A percentile compares a stretch with the other conserved stretches of the same genome.
Evolutionary conservation across 2,888 invertebrate genomes (phyloP).

Genomic region (Melipona beecheii): DNA sequence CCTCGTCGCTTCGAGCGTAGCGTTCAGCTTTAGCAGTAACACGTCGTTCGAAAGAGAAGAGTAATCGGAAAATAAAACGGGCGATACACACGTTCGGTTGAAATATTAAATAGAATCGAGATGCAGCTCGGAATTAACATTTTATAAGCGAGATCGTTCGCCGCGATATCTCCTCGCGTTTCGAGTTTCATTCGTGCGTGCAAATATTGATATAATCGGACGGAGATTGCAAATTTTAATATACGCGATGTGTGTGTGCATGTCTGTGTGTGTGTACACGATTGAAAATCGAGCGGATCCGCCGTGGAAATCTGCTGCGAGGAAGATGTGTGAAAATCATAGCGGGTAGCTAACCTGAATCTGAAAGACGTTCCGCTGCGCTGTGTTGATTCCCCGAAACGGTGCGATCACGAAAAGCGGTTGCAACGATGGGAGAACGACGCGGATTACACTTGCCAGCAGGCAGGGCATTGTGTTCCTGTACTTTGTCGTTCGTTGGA

Average conservation of each 20-base stretch:
- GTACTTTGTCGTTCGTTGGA: not conserved
- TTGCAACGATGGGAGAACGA: constrained; percentile 17
- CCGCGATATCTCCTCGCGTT: too few species aligned
- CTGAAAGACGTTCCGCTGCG: not conserved
- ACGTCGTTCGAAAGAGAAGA: too few species aligned
- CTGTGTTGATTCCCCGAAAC: not conserved
- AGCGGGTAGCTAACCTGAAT: not conserved
- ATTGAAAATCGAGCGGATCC: not conserved
- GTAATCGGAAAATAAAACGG: not conserved
- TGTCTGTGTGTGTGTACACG: not conserved
- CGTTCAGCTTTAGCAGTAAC: not conserved
- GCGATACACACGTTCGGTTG: not conserved
- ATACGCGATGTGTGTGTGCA: not conserved
- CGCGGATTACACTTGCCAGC: constrained; percentile 19
- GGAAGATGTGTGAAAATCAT: not conserved
- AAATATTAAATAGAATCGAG: not conserved
- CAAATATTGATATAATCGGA: constrained; percentile 30
- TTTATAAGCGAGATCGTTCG: not conserved
- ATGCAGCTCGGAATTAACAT: not conserved
- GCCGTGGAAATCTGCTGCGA: not conserved
- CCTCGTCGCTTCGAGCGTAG: too few species aligned
- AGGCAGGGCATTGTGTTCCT: not conserved
- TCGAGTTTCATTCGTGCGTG: not conserved
- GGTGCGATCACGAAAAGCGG: not conserved
- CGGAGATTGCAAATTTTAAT: constrained; percentile 21